Evolutionary conservation across 2,797 vertebrate species (phyloP).

Genomic region (Taeniopygia guttata): DNA sequence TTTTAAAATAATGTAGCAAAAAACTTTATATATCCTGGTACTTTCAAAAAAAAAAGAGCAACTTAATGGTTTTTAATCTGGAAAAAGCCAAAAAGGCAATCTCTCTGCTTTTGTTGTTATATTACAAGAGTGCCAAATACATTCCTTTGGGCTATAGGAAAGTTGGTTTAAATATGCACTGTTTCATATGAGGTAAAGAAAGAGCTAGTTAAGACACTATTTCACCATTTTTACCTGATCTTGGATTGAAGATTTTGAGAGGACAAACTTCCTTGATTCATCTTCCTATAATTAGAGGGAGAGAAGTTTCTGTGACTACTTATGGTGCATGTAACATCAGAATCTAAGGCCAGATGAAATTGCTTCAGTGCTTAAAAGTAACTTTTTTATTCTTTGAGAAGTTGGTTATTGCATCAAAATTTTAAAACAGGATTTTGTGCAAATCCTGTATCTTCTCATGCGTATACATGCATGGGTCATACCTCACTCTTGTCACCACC

Average conservation of each 20-base stretch:
- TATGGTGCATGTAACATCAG: neutral
- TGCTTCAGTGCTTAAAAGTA: neutral
- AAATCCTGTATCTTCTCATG: neutral
- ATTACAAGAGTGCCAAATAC: neutral
- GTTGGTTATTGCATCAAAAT: neutral
- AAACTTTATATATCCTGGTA: accelerated
- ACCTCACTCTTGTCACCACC: neutral
- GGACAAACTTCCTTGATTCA: neutral
- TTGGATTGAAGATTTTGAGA: neutral
- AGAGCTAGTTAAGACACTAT: neutral
- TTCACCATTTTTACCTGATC: neutral
- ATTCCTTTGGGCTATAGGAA: neutral
- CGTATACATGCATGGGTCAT: accelerated
- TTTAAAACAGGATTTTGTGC: neutral
- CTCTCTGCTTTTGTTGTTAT: neutral
- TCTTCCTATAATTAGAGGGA: neutral
- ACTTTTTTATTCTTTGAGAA: neutral
- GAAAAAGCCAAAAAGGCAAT: neutral
- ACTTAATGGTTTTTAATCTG: neutral
- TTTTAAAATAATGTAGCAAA: neutral
- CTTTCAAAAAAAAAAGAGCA: neutral
- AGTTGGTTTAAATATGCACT: neutral
- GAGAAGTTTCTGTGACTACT: neutral
- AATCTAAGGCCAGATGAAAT: neutral
- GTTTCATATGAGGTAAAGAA: neutral